A percentile compares a stretch with the other conserved stretches of the same genome.
phyloP scores from a whole-genome alignment of 2,113 vertebrate species.

The Elaphurus davidianus region DNA sequence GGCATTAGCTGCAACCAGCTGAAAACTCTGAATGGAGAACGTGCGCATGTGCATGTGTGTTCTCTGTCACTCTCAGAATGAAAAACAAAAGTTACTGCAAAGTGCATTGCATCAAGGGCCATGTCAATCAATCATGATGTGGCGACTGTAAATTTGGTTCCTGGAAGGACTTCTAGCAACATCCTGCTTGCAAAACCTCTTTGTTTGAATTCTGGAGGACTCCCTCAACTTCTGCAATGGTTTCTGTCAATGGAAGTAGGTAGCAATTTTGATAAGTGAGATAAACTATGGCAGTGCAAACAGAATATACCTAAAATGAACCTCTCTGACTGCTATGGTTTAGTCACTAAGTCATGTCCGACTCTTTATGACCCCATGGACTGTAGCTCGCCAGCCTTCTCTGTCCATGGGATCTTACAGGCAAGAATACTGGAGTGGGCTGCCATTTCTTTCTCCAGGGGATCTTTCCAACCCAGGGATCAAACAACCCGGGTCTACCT shows the following conservation, averaged over 20 bases:
- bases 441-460: neutral
- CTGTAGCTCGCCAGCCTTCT: neutral
- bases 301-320: neutral
- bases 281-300: neutral
- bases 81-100: neutral
- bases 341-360: neutral
- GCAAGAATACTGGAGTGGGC: neutral
- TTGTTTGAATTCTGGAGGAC: neutral
- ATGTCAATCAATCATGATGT: neutral
- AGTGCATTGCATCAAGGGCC: neutral
- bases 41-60: neutral
- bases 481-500: neutral
- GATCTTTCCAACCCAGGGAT: neutral
- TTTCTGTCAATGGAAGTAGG: neutral
- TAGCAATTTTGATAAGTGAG: no score
- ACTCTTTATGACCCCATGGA: neutral
- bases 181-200: neutral
- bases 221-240: neutral
- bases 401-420: neutral
- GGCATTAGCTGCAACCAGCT: neutral
- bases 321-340: neutral
- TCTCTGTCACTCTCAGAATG: neutral
- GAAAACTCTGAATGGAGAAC: neutral
- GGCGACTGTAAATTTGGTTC: neutral
- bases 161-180: neutral